phyloP scores from a whole-genome alignment of 2,888 invertebrate species.

The Belgica antarctica region DNA sequence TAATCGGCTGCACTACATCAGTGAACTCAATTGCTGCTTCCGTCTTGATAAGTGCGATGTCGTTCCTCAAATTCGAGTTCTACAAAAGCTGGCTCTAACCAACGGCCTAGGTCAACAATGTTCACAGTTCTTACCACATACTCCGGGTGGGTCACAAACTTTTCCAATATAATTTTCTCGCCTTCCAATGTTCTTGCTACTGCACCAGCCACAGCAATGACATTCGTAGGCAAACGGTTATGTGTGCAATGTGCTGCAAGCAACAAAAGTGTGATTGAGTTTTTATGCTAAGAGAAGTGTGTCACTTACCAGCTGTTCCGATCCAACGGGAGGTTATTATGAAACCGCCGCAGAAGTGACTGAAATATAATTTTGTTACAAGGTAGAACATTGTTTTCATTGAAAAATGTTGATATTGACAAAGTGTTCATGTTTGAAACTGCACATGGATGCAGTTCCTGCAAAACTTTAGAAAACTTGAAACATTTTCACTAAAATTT shows the following conservation, averaged over 20 bases:
- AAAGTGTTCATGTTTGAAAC: too few species aligned
- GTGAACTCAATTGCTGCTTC: slow-evolving; percentile 16
- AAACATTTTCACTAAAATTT: too few species aligned
- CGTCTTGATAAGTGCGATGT: slow-evolving; percentile 31
- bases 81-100: not conserved
- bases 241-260: slow-evolving; percentile 4
- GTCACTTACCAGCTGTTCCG: slow-evolving; percentile 13
- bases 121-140: slow-evolving; percentile 19
- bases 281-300: not conserved
- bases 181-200: not conserved
- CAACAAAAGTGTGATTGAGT: not conserved
- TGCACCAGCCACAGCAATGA: slow-evolving; percentile 15
- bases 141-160: slow-evolving; percentile 5
- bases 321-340: slow-evolving; percentile 21
- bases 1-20: slow-evolving; percentile 1
- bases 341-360: slow-evolving; percentile 31
- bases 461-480: too few species aligned
- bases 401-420: too few species aligned
- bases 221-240: not conserved
- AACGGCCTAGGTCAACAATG: not conserved
- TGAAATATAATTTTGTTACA: too few species aligned
- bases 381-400: too few species aligned
- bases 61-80: slow-evolving; percentile 7
- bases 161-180: not conserved
- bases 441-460: too few species aligned